Conservation (phyloP, 2,888 invertebrate genomes). For the Drosophila nr. perissopoda region DNA sequence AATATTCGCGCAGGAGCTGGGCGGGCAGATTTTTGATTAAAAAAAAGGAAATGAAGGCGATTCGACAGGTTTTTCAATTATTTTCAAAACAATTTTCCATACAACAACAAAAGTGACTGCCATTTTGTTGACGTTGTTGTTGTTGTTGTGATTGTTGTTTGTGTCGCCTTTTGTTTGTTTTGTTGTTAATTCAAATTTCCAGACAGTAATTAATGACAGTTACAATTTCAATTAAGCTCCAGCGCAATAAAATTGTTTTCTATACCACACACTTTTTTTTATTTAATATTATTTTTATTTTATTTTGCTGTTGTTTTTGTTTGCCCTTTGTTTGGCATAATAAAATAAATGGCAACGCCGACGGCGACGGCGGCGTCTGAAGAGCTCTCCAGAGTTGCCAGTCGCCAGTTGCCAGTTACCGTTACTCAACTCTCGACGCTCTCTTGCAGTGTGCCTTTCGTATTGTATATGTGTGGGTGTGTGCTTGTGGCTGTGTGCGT, state of each 20-base stretch:
- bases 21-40: constrained; percentile 63
- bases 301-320: constrained; percentile 47
- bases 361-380: constrained; percentile 65
- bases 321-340: constrained; percentile 70
- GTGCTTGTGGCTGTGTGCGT: constrained; percentile 27
- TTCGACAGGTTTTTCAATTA: constrained; percentile 80
- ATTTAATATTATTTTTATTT: constrained; percentile 39
- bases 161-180: constrained; percentile 45
- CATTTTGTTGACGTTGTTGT: constrained; percentile 47
- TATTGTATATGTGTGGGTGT: constrained; percentile 23
- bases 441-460: constrained; percentile 30
- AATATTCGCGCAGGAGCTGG: constrained; percentile 47
- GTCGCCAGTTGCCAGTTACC: constrained; percentile 56
- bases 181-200: constrained; percentile 79
- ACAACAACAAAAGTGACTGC: constrained; percentile 32
- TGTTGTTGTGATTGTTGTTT: constrained; percentile 47
- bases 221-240: constrained; percentile 81
- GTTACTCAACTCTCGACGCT: constrained; percentile 48
- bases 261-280: constrained; percentile 55
- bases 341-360: constrained; percentile 80
- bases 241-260: constrained; percentile 64
- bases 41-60: constrained; percentile 53
- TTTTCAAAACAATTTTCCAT: constrained; percentile 55
- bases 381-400: constrained; percentile 77
- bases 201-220: constrained; percentile 85